Percentiles rank a stretch among this genome's conserved stretches.
Conservation (phyloP, 2,888 invertebrate genomes). For the Melanostoma scalare region DNA sequence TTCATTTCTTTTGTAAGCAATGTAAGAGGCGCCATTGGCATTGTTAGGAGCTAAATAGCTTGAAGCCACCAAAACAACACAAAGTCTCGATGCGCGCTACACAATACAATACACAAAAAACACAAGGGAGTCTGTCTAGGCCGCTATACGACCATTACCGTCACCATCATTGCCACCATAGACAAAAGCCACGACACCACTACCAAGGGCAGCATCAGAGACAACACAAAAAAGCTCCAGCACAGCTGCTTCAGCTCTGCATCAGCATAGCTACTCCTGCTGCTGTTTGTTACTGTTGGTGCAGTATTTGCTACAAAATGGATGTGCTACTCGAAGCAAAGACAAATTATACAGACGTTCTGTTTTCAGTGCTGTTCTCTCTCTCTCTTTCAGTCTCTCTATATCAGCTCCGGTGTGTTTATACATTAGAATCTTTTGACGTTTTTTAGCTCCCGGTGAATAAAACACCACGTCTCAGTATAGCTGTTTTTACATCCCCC, state of each 20-base stretch:
- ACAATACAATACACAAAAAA: slow-evolving; percentile 52
- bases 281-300: slow-evolving; percentile 17
- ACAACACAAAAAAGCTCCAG: slow-evolving; percentile 54
- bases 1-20: slow-evolving; percentile 65
- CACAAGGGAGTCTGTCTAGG: slow-evolving; percentile 69
- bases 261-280: slow-evolving; percentile 37
- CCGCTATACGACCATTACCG: slow-evolving; percentile 51
- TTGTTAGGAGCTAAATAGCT: slow-evolving; percentile 70
- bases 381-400: slow-evolving; percentile 11
- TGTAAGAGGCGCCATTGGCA: slow-evolving; percentile 72
- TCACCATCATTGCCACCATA: slow-evolving; percentile 70
- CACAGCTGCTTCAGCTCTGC: slow-evolving; percentile 52
- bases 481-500: slow-evolving; percentile 37
- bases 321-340: slow-evolving; percentile 67
- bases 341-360: slow-evolving; percentile 72
- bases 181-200: slow-evolving; percentile 65
- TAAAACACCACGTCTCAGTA: slow-evolving; percentile 42
- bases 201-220: slow-evolving; percentile 53
- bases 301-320: slow-evolving; percentile 49
- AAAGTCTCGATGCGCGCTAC: slow-evolving; percentile 33
- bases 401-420: slow-evolving; percentile 7
- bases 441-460: slow-evolving; percentile 58
- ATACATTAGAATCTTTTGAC: slow-evolving; percentile 72
- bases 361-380: slow-evolving; percentile 30
- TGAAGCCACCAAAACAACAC: slow-evolving; percentile 52